Evolutionary conservation across 2,113 vertebrate species (phyloP).

Genomic region (Oreochromis aureus): DNA sequence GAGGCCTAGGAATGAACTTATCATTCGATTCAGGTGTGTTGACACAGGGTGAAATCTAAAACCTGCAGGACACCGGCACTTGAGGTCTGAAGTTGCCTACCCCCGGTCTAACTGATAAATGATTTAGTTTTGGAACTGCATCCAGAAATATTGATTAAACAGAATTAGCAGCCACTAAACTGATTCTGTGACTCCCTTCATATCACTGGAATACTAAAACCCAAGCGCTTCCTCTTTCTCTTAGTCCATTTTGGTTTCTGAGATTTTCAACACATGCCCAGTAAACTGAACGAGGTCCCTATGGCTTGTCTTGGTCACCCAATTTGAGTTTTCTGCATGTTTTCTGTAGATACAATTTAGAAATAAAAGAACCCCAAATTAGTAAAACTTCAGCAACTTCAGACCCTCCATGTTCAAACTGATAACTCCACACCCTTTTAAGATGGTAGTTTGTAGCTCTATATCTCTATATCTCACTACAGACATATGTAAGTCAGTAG

Average conservation of each 20-base stretch:
- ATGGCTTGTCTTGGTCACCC: background rate
- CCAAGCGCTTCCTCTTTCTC: background rate
- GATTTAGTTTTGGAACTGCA: background rate
- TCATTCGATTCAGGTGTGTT: background rate
- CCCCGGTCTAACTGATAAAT: background rate
- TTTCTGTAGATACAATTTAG: background rate
- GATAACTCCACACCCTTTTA: background rate
- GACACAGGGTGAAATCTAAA: background rate
- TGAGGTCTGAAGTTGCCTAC: background rate
- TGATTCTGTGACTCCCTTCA: background rate
- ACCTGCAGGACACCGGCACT: background rate
- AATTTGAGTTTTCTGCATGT: background rate
- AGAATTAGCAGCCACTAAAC: background rate
- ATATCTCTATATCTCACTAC: background rate
- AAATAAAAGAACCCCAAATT: background rate
- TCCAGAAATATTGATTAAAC: background rate
- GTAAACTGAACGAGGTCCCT: background rate
- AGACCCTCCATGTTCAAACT: background rate
- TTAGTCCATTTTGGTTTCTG: background rate
- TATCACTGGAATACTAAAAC: background rate
- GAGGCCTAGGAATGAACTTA: background rate
- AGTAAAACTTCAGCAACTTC: background rate
- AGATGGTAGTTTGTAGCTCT: background rate
- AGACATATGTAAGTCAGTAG: background rate
- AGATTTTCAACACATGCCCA: background rate